A percentile compares a stretch with the other conserved stretches of the same genome.
Evolutionary conservation across 2,113 vertebrate species (phyloP).

Genomic region (Pygoscelis antarcticus): DNA sequence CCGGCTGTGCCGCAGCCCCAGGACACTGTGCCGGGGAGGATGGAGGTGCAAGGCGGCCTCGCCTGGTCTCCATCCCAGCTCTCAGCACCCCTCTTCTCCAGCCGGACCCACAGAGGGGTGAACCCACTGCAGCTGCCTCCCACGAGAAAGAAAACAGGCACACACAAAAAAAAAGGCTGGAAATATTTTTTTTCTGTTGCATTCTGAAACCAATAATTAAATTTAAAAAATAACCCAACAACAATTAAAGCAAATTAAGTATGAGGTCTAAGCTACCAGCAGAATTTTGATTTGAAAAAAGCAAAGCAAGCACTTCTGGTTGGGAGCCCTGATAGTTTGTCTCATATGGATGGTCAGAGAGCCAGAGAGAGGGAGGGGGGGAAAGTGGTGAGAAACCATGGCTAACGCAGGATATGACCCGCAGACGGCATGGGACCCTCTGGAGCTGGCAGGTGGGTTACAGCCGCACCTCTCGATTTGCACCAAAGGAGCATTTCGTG

Average conservation of each 20-base stretch:
- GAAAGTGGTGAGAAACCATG: accelerated
- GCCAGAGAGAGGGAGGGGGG: not conserved
- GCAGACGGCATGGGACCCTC: not conserved
- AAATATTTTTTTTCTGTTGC: not conserved
- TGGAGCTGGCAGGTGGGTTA: not conserved
- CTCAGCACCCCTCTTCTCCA: not conserved
- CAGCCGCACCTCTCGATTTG: accelerated
- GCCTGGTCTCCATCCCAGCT: accelerated
- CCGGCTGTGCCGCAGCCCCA: not conserved
- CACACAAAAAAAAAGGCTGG: accelerated
- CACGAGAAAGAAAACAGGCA: not conserved
- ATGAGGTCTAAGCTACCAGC: not conserved
- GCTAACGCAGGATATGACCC: accelerated
- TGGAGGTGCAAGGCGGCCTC: not conserved
- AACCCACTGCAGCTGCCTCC: not conserved
- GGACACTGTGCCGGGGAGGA: accelerated
- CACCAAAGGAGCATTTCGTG: not conserved
- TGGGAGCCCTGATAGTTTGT: not conserved
- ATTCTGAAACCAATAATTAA: slow-evolving; percentile 43
- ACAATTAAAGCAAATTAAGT: slow-evolving; percentile 50
- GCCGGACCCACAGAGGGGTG: not conserved
- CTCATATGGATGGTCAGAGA: not conserved
- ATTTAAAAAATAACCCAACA: not conserved
- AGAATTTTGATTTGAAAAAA: slow-evolving; percentile 35
- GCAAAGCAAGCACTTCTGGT: slow-evolving; percentile 28